Evolutionary conservation across 2,113 vertebrate species (phyloP), one percentile per base, ranked within the genome.

Genomic region (Cichladusa arquata): DNA sequence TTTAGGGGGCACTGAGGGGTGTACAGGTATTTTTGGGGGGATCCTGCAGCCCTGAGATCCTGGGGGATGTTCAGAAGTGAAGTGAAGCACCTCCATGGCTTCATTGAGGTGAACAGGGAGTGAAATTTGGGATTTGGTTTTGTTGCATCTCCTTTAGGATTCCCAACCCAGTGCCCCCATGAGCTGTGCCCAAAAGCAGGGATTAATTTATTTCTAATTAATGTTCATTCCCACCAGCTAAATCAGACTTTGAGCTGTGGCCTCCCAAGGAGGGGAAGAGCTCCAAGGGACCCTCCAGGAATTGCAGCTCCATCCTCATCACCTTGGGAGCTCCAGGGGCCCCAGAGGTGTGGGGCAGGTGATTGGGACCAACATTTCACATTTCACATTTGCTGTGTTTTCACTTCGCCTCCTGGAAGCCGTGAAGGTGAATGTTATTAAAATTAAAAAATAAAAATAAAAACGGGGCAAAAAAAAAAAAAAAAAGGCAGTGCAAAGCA

Each of bases 401-500:
- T 96, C 67, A 83, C 93, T 96, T 88, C 10, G 3, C 96, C 93
- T 95, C 40, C 89, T 47, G 58, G 94, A 93, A 94, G 80, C 96
- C 36, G 67, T 87, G 90, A 95, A 91, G 86, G 71, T 8, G 80
- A 97, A 87, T 56, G 33, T 81, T 84, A 91, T 74, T 87, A 48
- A 88, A 78, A 86, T 81, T 60, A 2, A 11, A 16, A 62, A 48
- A 24, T 22, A 58, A 47, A 26, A 64, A 36, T 45, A 29, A 51
- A 8, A 45, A 45, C 29, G 17, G 28, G 5, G 7, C 12, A 38
- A n/a, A 26, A 42, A 38, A 22, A n/a, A 51, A 36, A 48, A 23
- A 45, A 45, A 45, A 92, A 95, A 95, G 97, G 94, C 54, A 85
- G 90, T 31, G 81, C 77, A 83, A 94, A 93, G 94, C 91, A 97